Evolutionary conservation across 2,797 vertebrate genomes (phyloP).

Genomic region (Diplodus sargus): DNA sequence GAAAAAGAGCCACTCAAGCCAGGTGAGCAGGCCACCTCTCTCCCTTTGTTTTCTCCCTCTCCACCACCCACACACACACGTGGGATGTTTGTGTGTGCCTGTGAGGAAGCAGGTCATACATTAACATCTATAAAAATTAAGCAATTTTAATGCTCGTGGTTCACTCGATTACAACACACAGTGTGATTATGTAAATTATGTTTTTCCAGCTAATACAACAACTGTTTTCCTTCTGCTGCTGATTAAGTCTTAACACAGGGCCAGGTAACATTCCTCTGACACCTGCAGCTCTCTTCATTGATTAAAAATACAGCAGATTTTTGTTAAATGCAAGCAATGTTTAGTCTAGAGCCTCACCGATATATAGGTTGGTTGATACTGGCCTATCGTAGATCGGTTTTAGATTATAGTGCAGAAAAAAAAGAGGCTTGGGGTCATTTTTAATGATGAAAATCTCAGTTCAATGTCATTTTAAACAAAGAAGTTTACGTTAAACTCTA

Average conservation of each 20-base stretch:
- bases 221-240: background rate
- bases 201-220: too few relatives aligned
- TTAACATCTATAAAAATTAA: background rate
- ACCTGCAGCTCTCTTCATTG: background rate
- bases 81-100: conserved; percentile 17
- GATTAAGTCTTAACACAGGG: background rate
- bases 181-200: too few relatives aligned
- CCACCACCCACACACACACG: conserved; percentile 42
- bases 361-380: too few relatives aligned
- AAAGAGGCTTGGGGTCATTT: too few relatives aligned
- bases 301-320: background rate
- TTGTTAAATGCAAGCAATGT: background rate
- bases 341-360: background rate
- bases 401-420: too few relatives aligned
- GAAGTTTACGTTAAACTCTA: too few relatives aligned
- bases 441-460: too few relatives aligned
- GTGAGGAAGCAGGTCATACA: conserved; percentile 5
- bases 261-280: background rate
- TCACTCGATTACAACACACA: conserved; percentile 22
- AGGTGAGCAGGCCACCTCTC: conserved; percentile 79
- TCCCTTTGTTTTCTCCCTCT: conserved; percentile 55
- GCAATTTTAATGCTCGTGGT: conserved; percentile 12
- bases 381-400: too few relatives aligned
- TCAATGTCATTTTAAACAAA: too few relatives aligned
- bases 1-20: conserved; percentile 80